Evolutionary conservation across 2,888 invertebrate species (phyloP).

Genomic region (Pyrrhia umbra): DNA sequence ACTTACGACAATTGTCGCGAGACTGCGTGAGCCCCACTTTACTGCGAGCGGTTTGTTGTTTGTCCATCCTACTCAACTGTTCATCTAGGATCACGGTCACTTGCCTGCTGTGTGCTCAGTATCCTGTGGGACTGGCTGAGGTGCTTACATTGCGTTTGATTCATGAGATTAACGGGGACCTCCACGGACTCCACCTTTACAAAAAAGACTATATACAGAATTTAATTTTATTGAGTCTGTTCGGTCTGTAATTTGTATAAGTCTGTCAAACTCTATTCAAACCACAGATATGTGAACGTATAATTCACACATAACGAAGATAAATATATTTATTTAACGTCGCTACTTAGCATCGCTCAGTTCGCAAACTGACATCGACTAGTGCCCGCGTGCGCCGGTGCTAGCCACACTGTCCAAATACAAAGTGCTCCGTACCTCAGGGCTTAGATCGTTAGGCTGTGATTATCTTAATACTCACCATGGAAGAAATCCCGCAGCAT

Average conservation of each 20-base stretch:
- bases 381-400: background rate
- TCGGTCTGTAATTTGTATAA: no score
- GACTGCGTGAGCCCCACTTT: background rate
- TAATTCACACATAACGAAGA: background rate
- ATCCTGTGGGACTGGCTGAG: no score
- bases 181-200: no score
- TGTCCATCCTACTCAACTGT: slow-evolving; percentile 15
- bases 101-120: no score
- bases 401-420: background rate
- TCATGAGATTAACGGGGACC: no score
- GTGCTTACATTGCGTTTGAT: no score
- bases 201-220: no score
- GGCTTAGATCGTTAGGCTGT: background rate
- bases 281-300: slow-evolving; percentile 12
- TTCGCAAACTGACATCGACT: background rate
- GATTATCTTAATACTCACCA: slow-evolving; percentile 11
- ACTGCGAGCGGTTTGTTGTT: background rate
- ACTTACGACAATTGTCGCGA: slow-evolving; percentile 15
- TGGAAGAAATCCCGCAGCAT: slow-evolving; percentile 32
- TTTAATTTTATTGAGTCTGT: background rate
- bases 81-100: slow-evolving; percentile 13
- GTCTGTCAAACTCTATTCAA: slow-evolving; percentile 41
- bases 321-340: background rate
- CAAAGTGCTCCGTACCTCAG: no score
- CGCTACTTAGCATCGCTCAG: background rate